Evolutionary conservation across 92 coral and sea anemone species (phyloP).

Genomic region (Blastomussa wellsi): DNA sequence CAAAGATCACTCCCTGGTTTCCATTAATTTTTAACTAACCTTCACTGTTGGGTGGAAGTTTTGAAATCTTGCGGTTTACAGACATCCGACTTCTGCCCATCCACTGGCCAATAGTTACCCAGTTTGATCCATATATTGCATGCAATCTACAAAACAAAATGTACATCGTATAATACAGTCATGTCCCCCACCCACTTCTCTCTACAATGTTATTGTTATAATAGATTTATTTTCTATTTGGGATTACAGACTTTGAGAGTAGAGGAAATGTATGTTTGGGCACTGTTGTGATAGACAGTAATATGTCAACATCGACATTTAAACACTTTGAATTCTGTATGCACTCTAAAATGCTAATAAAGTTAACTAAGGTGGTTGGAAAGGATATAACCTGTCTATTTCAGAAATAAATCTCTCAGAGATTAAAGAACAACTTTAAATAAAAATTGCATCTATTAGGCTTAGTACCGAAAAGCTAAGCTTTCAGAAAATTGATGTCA

Average conservation of each 20-base stretch:
- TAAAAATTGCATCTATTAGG: no score
- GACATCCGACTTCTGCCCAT: slow-evolving; percentile 34
- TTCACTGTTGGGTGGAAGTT: background rate
- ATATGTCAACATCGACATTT: no score
- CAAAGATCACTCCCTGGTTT: background rate
- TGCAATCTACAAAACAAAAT: background rate
- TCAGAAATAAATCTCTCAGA: no score
- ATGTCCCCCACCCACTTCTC: no score
- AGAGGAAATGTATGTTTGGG: background rate
- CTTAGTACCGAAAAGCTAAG: no score
- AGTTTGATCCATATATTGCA: slow-evolving; percentile 3
- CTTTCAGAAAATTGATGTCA: no score
- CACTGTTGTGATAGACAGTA: background rate
- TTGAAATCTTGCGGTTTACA: slow-evolving; percentile 20
- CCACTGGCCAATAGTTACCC: slow-evolving; percentile 18
- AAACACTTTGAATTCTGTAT: no score
- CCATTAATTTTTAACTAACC: background rate
- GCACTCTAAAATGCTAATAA: no score
- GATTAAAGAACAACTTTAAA: no score
- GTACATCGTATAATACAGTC: background rate
- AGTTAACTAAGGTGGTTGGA: no score
- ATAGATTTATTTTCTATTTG: background rate
- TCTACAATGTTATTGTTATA: no score
- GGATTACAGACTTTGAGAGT: background rate
- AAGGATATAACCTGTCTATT: no score